A percentile compares a stretch with the other conserved stretches of the same genome.
Evolutionary conservation across 2,113 vertebrate species (phyloP).

Genomic region (Enhydra lutris): DNA sequence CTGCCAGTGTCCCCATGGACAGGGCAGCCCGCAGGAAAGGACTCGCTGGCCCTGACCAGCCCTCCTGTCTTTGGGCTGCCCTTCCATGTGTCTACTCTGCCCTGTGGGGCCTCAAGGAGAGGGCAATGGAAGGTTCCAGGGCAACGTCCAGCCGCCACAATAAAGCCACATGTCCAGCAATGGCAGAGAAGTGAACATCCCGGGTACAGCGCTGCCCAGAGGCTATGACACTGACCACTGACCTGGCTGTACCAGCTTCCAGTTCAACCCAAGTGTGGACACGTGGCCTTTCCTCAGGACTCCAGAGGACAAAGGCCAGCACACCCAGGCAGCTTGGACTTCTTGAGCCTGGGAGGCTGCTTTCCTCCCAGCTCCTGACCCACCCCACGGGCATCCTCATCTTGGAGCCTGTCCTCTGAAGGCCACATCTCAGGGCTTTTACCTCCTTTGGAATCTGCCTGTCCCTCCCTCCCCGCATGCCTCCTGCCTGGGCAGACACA

Average conservation of each 20-base stretch:
- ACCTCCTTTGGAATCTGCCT: not conserved
- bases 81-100: fast-evolving
- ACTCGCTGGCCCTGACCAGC: not conserved
- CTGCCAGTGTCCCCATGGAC: not conserved
- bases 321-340: not conserved
- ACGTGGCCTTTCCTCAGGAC: not conserved
- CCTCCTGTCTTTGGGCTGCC: not conserved
- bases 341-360: no score
- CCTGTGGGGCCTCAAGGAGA: not conserved
- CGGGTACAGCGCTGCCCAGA: fast-evolving
- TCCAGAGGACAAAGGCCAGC: not conserved
- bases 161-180: fast-evolving
- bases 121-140: not conserved
- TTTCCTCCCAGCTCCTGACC: not conserved
- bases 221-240: not conserved
- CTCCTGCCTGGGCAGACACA: not conserved
- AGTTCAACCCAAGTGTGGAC: not conserved
- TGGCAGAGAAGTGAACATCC: not conserved
- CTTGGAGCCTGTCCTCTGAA: not conserved
- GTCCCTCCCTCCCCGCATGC: not conserved
- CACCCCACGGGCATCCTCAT: fast-evolving
- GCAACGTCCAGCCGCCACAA: fast-evolving
- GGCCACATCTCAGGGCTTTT: not conserved
- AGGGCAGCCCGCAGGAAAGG: not conserved
- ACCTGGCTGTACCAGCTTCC: not conserved